Base-by-base conservation (phyloP, 2,113 vertebrate genomes). In the Gymnocephalus cernua region DNA sequence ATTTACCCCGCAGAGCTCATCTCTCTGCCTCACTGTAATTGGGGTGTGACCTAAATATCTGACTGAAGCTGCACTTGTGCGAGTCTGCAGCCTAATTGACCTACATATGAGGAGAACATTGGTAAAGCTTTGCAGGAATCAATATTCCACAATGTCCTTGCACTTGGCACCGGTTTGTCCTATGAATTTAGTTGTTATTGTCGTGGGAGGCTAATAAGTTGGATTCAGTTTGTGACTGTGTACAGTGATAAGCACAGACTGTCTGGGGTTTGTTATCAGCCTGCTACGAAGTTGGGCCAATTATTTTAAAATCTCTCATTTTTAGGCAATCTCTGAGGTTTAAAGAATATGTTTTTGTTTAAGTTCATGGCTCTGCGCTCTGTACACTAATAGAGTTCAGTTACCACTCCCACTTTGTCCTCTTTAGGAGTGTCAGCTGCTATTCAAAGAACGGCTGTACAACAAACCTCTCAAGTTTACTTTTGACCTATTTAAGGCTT, bases 21-120 rank as follows among this genome's bases (percentile, higher is more conserved):
- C 88, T 88, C 77, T 76, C 82, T 86, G 89, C 87, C 48, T 67
- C 67, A 74, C 88, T 88, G 90, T 93, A 94, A 93, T 93, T 94
- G 92, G 94, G 94, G 91, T 93, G 89, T 93, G 94, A 94, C 94
- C 93, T 92, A 95, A 93, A 95, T 93, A 93, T 92, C 87, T 89
- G 86, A 90, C 83, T 86, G 85, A 79, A 89, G 88, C 89, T 88
- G 87, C 92, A 91, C 91, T 94, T 91, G 86, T 91, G 82, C 80
- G 80, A 93, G 90, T 87, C 88, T 89, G 90, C 88, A 90, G 89
- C 92, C 90, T 91, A 85, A 92, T 91, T 94, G 94, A 94, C 93
- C 93, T 93, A 94, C 87, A 94, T 94, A 90, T 90, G 77, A 41
- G 84, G 87, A 90, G 87, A 91, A 90, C 86, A 90, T 89, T 71